Evolutionary conservation across 1,140 invertebrate species (phyloP), one percentile per base, ranked within the genome.

Genomic region (Heterodera carotae): DNA sequence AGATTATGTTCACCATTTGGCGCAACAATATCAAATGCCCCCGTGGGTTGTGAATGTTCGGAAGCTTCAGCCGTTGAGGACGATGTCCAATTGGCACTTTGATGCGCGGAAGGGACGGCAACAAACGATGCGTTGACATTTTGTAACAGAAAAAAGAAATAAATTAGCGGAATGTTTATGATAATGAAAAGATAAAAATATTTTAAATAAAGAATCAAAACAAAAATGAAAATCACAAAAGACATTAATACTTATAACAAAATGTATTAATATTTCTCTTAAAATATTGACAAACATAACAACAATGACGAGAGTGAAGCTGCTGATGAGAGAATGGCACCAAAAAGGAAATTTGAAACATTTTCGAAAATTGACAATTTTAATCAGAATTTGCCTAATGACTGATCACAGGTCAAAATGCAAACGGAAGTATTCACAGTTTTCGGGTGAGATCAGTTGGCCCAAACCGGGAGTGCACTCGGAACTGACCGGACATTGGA

Each of bases 31-130:
- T 74, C 29, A 84, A 25, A 5, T 74, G 22, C n/a, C 72, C 72
- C 43, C 62, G 69, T 10, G 56, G 68, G 67, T 60, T 56, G 33
- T 72, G 80, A 56, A 86, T 82, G 7, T 43, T 34, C 27, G 69
- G 36, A 29, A 79, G 76, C 48, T 86, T 85, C 33, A 85, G 69
- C 53, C 84, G 76, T 76, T 85, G 84, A 10, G 84, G 84, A 29
- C 79, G 76, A 69, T 84, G 84, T 25, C 84, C 84, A 31, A 85
- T 84, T 27, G 78, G 69, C 10, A 76, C 84, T 29, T 77, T 79
- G 8, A 85, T 84, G 18, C 69, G 62, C 5, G 84, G 84, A 18
- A 85, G 72, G n/a, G 84, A 74, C 33, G 72, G 72, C 4, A 74
- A 56, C 64, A 74, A 62, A 74, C 72, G 72, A 74, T 74, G 33